A percentile compares a stretch with the other conserved stretches of the same genome.
These are phyloP conservation scores for Campaea margaritaria DNA, from an alignment of 2,888 invertebrate genomes.

Conservation along the genomic window DNA sequence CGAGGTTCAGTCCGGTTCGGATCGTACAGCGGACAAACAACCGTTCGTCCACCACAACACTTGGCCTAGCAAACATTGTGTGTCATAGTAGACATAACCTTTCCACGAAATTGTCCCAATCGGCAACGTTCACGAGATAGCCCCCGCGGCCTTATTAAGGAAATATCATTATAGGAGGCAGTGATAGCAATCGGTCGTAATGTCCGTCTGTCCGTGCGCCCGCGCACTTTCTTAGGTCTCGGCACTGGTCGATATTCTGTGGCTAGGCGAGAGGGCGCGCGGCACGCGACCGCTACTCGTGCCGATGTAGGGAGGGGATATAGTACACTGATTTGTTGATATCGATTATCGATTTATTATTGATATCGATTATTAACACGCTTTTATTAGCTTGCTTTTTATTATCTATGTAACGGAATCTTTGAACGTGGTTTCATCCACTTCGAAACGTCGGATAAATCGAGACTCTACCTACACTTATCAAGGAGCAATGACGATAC, in stretches of 20 bases:
- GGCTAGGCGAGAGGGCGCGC: conserved; percentile 63
- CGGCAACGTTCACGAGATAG: conserved; percentile 13
- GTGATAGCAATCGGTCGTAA: conserved; percentile 43
- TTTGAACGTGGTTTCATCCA: too few relatives aligned
- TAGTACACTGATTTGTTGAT: conserved; percentile 30
- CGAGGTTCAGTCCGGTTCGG: too few relatives aligned
- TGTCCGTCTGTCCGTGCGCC: conserved; percentile 40
- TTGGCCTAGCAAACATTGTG: conserved; percentile 7
- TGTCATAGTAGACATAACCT: conserved; percentile 12
- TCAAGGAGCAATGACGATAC: too few relatives aligned
- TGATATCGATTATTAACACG: too few relatives aligned
- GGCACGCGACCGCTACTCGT: conserved; percentile 81
- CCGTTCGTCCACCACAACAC: not conserved
- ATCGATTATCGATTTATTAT: conserved; percentile 5
- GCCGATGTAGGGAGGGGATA: conserved; percentile 50
- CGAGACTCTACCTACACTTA: too few relatives aligned
- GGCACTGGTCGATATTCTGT: too few relatives aligned
- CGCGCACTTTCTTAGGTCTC: conserved; percentile 66
- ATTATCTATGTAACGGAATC: too few relatives aligned
- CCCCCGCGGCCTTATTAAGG: conserved; percentile 40
- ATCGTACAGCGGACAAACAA: too few relatives aligned
- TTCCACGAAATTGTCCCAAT: conserved; percentile 13
- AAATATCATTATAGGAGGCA: conserved; percentile 44
- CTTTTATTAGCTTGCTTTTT: too few relatives aligned
- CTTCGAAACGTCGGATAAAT: too few relatives aligned